A percentile compares a stretch with the other conserved stretches of the same genome.
phyloP scores from a whole-genome alignment of 1,140 invertebrate genomes.

The Micrasema minimum region DNA sequence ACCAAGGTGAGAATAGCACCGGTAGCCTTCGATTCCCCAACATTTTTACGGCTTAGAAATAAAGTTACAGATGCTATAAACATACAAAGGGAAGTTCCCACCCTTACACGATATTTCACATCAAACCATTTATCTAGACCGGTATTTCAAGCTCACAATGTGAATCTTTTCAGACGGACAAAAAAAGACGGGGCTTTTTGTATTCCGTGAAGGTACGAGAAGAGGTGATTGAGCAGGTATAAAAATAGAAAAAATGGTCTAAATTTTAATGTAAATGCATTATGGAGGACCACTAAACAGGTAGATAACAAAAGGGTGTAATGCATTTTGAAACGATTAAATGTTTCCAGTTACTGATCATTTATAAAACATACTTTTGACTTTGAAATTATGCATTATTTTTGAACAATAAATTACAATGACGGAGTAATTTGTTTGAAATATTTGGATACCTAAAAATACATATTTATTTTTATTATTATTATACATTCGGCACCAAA shows the following conservation, averaged over 20 bases:
- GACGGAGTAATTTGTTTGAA: no score
- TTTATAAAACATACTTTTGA: no score
- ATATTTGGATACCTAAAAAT: no score
- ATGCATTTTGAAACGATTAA: constrained; percentile 1
- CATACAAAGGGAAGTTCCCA: not conserved
- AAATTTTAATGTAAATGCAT: not conserved
- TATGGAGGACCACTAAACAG: not conserved
- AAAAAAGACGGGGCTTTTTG: not conserved
- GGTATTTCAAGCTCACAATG: not conserved
- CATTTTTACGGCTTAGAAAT: not conserved
- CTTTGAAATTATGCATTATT: no score
- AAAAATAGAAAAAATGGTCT: constrained; percentile 5
- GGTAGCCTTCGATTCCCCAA: not conserved
- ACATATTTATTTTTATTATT: no score
- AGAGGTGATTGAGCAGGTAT: constrained; percentile 23
- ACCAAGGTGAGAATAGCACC: constrained; percentile 10
- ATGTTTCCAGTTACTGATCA: no score
- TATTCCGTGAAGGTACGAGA: constrained; percentile 3
- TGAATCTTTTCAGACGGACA: constrained; percentile 7
- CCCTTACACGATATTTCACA: constrained; percentile 24
- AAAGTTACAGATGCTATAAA: not conserved
- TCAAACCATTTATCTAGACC: constrained; percentile 7
- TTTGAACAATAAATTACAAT: no score
- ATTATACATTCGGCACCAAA: no score
- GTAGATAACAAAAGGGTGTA: constrained; percentile 4